Evolutionary conservation across 2,797 vertebrate genomes (phyloP).

Genomic region (Chiloscyllium punctatum): DNA sequence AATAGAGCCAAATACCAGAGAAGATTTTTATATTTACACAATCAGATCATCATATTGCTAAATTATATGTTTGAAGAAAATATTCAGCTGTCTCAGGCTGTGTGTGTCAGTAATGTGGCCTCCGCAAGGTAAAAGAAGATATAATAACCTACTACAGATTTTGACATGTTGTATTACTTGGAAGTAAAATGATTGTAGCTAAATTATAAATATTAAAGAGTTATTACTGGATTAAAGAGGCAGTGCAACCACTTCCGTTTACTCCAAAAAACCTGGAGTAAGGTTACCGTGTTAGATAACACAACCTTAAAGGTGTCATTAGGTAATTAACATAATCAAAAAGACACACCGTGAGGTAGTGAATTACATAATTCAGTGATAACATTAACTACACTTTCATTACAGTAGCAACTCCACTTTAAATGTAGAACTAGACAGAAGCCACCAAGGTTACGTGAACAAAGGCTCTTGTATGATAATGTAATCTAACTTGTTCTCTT

Average conservation of each 20-base stretch:
- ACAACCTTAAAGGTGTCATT: neutral
- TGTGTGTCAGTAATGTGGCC: neutral
- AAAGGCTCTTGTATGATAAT: neutral
- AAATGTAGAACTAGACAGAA: neutral
- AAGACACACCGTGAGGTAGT: neutral
- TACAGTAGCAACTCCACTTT: neutral
- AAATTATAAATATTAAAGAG: neutral
- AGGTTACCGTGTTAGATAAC: neutral
- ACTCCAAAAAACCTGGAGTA: neutral
- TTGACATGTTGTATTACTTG: too few species aligned
- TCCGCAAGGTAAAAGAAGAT: neutral
- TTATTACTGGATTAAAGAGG: neutral
- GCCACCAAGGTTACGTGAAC: neutral
- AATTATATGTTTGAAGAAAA: slow-evolving; percentile 8
- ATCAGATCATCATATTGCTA: neutral
- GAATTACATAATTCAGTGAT: neutral
- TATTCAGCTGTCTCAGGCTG: neutral
- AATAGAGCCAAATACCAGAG: neutral
- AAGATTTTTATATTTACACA: neutral
- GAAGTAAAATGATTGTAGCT: neutral
- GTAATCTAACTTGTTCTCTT: neutral
- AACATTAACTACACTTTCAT: neutral
- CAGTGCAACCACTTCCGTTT: neutral
- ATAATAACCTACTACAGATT: neutral
- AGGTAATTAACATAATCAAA: neutral